phyloP scores from a whole-genome alignment of 2,797 vertebrate genomes.

The Emydoidea blandingii region DNA sequence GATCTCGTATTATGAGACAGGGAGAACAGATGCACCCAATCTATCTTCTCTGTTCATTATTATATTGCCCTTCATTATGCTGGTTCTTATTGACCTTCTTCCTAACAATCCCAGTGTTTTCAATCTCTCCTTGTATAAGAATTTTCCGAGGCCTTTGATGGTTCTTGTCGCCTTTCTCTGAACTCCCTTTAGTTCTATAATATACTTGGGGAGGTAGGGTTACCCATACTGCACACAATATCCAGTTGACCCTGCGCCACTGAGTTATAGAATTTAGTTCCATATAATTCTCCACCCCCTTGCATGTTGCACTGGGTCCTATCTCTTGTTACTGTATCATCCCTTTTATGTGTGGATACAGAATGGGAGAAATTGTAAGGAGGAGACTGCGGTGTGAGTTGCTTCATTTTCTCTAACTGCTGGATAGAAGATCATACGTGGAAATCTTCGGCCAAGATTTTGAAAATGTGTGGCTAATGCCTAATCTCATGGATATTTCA shows the following conservation, averaged over 20 bases:
- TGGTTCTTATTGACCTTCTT: slow-evolving; percentile 55
- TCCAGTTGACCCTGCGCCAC: neutral
- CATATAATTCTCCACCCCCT: neutral
- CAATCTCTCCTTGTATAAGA: slow-evolving; percentile 49
- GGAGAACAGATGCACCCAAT: slow-evolving; percentile 43
- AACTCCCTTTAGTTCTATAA: slow-evolving; percentile 62
- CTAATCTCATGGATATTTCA: neutral
- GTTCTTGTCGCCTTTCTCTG: slow-evolving; percentile 32
- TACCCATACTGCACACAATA: neutral
- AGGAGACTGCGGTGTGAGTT: neutral
- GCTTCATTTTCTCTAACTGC: neutral
- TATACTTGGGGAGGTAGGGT: slow-evolving; percentile 10
- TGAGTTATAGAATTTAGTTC: neutral
- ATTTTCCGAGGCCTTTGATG: slow-evolving; percentile 59
- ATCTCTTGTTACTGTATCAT: neutral
- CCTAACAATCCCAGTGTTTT: slow-evolving; percentile 57
- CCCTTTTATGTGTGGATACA: neutral
- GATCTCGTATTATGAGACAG: neutral
- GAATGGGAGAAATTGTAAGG: neutral
- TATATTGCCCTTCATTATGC: slow-evolving; percentile 58
- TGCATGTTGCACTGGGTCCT: slow-evolving; percentile 33
- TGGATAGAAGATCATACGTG: neutral
- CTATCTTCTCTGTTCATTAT: slow-evolving; percentile 49
- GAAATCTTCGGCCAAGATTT: neutral
- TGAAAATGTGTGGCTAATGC: neutral